Base-by-base conservation (phyloP, 2,888 invertebrate species). In the Boloria selene region DNA sequence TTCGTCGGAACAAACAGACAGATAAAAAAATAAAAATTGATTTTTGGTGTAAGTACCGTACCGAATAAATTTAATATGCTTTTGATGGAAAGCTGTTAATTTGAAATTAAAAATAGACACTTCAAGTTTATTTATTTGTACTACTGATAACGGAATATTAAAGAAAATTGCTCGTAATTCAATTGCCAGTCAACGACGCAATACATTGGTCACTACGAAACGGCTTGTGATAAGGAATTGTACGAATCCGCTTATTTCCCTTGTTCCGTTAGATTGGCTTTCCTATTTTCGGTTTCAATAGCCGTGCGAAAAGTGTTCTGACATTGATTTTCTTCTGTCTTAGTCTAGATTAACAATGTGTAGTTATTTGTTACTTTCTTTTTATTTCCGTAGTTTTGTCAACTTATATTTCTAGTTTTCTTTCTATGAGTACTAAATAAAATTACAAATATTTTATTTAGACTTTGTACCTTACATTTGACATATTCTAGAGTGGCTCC, bases 191-290 rank as follows among this genome's bases (percentile, higher is more conserved):
- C 63, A 69, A 69, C 60, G 60, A 52, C 52, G 55, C 65, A 53
- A 69, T 47, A 65, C 69, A 65, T 65, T 49, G 63, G 54, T 62
- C 63, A 54, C 65, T 59, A 66, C 58, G 66, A 53, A 61, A 56
- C 56, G 42, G 52, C 45, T 59, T 58, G 55, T 53, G 68, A 65
- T 65, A 69, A 69, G 60, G 47, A 55, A 60, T 59, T 47, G 59
- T 38, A 55, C 50, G 59, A 56, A 69, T 63, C 26, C 64, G 42
- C 31, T 65, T 26, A 65, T 68, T 61, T n/a, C 59, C 58, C 58
- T 60, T 68, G 65, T 61, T 62, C 49, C 62, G 42, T 65, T 68
- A 52, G 65, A 62, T 65, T 68, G 61, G 64, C 47, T 64, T 63
- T 65, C 44, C 17, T 55, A 52, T 64, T 68, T 59, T 59, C 59